Base-by-base conservation (phyloP, 37 sponge, comb jelly and placozoan genomes). In the Agelas oroides region DNA sequence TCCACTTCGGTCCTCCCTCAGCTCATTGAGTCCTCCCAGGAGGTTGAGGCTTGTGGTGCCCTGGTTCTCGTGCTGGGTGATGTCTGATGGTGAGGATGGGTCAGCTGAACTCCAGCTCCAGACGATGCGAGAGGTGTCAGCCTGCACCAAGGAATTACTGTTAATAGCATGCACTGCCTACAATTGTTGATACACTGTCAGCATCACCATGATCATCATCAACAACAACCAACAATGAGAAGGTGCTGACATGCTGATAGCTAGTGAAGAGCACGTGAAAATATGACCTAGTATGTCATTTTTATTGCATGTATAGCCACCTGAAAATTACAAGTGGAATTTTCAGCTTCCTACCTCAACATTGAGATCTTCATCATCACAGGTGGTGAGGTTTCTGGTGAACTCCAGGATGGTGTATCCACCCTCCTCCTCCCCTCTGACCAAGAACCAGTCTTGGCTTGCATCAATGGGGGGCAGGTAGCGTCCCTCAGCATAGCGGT, bases 321-420 rank as follows among this genome's bases (percentile, higher is more conserved):
- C 46, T 46, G 46, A 46, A n/a, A n/a, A n/a, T n/a, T n/a, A n/a
- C n/a, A n/a, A n/a, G n/a, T n/a, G n/a, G n/a, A n/a, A n/a, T n/a
- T n/a, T n/a, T n/a, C n/a, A n/a, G n/a, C n/a, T n/a, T n/a, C n/a
- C n/a, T 56, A 56, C 58, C 58, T 56, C 18, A 56, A 80, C 53
- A 25, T 35, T 21, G 15, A 58, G 40, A 30, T 72, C 74, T 2
- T 59, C 5, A 40, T 56, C 74, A 81, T 88, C 88, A 59, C 88
- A 82, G 18, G 82, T 88, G 52, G 34, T 66, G 27, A 73, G 55
- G 61, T 67, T 61, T 23, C 88, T 27, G 54, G 38, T 61, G 53
- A 88, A 88, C 82, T 88, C 71, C 67, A 88, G 53, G n/a, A 64
- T 57, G 30, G 88, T 88, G 72, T 71, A 88, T 24, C 88, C 88